Conservation (phyloP, 2,797 vertebrate species). For the Lacerta agilis region DNA sequence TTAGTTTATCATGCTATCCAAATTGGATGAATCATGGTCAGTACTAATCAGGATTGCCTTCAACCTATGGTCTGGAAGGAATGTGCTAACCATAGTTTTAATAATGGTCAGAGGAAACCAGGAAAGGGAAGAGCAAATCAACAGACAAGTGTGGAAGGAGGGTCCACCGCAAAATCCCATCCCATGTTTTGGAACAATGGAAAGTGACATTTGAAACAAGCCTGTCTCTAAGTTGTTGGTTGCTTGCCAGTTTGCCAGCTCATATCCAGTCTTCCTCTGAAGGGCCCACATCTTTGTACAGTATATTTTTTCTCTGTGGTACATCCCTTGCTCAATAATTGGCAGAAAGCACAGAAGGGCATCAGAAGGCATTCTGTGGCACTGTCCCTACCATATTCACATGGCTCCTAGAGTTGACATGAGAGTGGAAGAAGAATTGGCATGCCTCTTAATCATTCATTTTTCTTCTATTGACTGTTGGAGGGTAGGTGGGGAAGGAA, state of each 20-base stretch:
- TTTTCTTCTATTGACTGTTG: background rate
- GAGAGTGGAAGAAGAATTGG: background rate
- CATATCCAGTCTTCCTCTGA: background rate
- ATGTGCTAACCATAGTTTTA: background rate
- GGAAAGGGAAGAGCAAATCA: background rate
- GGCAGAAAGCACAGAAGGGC: background rate
- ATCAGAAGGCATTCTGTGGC: background rate
- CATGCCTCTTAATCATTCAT: background rate
- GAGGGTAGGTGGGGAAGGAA: background rate
- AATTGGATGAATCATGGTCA: background rate
- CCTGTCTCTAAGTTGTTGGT: background rate
- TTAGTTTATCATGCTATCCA: background rate
- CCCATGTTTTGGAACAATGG: no score
- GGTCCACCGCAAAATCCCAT: background rate
- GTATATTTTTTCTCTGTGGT: background rate
- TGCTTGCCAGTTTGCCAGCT: background rate
- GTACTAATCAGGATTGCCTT: background rate
- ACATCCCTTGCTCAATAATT: background rate
- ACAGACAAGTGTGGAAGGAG: no score
- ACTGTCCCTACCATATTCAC: background rate
- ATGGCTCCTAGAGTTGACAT: background rate
- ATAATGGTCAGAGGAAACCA: background rate
- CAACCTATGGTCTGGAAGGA: background rate
- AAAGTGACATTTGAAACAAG: background rate
- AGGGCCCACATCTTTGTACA: background rate